A percentile compares a stretch with the other conserved stretches of the same genome.
These are phyloP conservation scores for Poeciliopsis presidionis DNA, from an alignment of 2,797 vertebrate genomes.

Conservation along the genomic window DNA sequence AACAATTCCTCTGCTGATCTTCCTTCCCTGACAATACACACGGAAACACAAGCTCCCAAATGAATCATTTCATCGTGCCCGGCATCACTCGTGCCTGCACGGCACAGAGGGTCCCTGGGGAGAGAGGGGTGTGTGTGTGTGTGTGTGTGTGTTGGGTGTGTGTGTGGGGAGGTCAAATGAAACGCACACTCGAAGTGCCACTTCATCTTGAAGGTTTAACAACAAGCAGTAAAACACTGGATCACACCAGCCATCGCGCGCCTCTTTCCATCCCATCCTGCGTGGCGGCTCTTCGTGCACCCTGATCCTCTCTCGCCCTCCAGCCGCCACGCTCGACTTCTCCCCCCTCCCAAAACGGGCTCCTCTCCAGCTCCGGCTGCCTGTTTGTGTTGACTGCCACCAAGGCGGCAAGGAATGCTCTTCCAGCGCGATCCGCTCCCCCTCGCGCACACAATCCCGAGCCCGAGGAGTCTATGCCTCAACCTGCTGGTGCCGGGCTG, in stretches of 20 bases:
- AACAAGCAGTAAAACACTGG: conserved; percentile 47
- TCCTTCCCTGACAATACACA: conserved; percentile 8
- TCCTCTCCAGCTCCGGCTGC: conserved; percentile 54
- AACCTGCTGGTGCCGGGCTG: conserved; percentile 73
- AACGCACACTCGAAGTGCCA: conserved; percentile 69
- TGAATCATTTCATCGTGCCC: conserved; percentile 66
- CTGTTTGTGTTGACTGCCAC: conserved; percentile 70
- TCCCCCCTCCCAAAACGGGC: conserved; percentile 50
- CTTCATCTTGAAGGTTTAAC: conserved; percentile 71
- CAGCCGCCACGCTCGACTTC: conserved; percentile 65
- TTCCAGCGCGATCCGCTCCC: conserved; percentile 32
- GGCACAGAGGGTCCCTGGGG: conserved; percentile 58
- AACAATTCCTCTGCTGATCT: conserved; percentile 41
- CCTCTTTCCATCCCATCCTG: conserved; percentile 27
- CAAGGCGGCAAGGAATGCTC: conserved; percentile 66
- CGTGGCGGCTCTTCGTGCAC: conserved; percentile 43
- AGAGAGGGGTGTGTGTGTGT: too few species aligned
- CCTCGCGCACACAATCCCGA: conserved; percentile 53
- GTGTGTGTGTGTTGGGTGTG: too few species aligned
- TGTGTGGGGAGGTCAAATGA: conserved; percentile 63
- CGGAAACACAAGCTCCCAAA: conserved; percentile 32
- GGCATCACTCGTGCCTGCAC: conserved; percentile 56
- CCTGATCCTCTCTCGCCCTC: conserved; percentile 47
- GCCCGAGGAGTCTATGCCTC: conserved; percentile 64
- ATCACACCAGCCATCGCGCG: conserved; percentile 48